A percentile compares a stretch with the other conserved stretches of the same genome.
phyloP scores from a whole-genome alignment of 2,888 invertebrate genomes.

The Lycia hirtaria region DNA sequence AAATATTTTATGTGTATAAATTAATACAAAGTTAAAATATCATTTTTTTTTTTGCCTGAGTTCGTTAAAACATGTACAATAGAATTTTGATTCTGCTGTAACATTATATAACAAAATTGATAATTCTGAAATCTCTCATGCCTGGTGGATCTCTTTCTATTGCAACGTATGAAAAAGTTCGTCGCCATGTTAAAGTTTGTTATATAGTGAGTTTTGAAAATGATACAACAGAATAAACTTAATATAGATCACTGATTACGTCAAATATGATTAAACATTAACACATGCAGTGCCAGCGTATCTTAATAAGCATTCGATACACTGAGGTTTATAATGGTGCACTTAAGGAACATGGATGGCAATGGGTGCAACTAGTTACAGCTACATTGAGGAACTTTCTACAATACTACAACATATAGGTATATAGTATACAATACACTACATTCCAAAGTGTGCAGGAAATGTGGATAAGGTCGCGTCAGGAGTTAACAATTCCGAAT shows the following conservation, averaged over 20 bases:
- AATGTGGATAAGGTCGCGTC: slow-evolving; percentile 80
- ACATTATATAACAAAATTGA: no score
- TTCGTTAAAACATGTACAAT: not conserved
- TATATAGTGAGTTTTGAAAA: no score
- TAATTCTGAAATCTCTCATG: no score
- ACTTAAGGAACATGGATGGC: slow-evolving; percentile 65
- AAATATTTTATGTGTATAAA: not conserved
- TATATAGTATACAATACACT: slow-evolving; percentile 26
- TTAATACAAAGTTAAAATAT: not conserved
- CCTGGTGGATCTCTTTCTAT: no score
- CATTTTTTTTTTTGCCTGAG: no score
- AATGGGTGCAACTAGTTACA: slow-evolving; percentile 70
- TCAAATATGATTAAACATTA: not conserved
- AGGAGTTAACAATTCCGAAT: slow-evolving; percentile 84
- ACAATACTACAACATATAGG: slow-evolving; percentile 38
- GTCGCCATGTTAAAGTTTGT: no score
- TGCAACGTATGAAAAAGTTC: no score
- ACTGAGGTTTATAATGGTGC: slow-evolving; percentile 49
- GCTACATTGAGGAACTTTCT: slow-evolving; percentile 83
- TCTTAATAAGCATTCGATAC: slow-evolving; percentile 32
- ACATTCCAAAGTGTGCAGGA: slow-evolving; percentile 63
- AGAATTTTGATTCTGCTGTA: no score
- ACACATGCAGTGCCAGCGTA: slow-evolving; percentile 45
- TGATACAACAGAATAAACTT: no score
- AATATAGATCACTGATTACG: no score